Conservation (phyloP, 1,140 invertebrate species). For the Heliothis subflexa region DNA sequence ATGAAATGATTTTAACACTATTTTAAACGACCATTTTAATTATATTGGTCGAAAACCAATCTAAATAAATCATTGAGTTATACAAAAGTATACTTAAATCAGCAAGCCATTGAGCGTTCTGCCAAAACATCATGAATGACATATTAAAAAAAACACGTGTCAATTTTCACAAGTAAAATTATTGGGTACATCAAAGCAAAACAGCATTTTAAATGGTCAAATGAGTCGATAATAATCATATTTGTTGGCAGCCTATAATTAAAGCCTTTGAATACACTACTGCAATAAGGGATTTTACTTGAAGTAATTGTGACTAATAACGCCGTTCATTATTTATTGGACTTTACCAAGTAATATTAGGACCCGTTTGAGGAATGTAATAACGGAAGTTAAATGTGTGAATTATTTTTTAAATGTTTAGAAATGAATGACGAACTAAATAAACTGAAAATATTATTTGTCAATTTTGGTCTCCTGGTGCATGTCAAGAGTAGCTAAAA, state of each 20-base stretch:
- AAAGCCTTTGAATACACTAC: slow-evolving; percentile 28
- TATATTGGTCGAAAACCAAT: too few species aligned
- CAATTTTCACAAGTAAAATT: slow-evolving; percentile 16
- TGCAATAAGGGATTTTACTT: slow-evolving; percentile 15
- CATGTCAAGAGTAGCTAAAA: too few species aligned
- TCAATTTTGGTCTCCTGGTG: too few species aligned
- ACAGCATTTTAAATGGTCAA: slow-evolving; percentile 29
- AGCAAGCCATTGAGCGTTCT: background rate
- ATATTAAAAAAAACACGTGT: background rate
- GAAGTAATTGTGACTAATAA: slow-evolving; percentile 22
- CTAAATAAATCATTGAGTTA: too few species aligned
- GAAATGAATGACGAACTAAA: background rate
- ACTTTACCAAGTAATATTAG: slow-evolving; percentile 10
- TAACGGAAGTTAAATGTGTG: too few species aligned
- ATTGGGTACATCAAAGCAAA: background rate
- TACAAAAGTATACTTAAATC: background rate
- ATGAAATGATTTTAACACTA: too few species aligned
- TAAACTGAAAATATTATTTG: too few species aligned
- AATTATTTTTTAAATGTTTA: background rate
- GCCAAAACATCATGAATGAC: background rate
- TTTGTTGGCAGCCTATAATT: slow-evolving; percentile 23
- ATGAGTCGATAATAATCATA: slow-evolving; percentile 31
- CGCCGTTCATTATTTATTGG: slow-evolving; percentile 14
- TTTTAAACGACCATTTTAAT: too few species aligned
- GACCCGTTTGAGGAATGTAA: background rate